phyloP scores from a whole-genome alignment of 2,113 vertebrate genomes.

The Parus major region DNA sequence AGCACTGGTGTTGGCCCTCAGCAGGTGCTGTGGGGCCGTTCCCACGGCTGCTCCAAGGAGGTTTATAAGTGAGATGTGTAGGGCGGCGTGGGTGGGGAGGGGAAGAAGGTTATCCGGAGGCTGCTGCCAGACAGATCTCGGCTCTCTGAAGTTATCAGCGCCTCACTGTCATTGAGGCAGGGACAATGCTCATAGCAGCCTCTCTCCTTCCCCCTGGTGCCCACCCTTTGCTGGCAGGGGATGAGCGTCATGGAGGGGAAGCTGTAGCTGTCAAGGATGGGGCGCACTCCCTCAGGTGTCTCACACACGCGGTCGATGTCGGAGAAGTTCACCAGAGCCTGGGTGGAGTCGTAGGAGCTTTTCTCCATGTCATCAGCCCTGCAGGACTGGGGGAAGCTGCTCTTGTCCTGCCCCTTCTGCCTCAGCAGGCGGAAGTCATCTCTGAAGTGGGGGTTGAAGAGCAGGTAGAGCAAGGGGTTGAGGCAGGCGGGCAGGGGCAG shows the following conservation, averaged over 20 bases:
- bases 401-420: conserved; percentile 59
- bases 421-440: conserved; percentile 83
- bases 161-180: conserved; percentile 69
- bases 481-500: conserved; percentile 91
- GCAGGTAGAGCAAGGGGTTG: conserved; percentile 91
- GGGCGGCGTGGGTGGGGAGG: conserved; percentile 16
- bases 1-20: neutral
- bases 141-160: conserved; percentile 59
- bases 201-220: conserved; percentile 63
- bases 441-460: conserved; percentile 87
- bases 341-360: conserved; percentile 89
- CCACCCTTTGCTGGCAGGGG: conserved; percentile 78
- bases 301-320: conserved; percentile 78
- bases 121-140: conserved; percentile 22
- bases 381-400: conserved; percentile 70
- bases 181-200: conserved; percentile 57
- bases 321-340: conserved; percentile 82
- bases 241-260: conserved; percentile 79
- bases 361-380: conserved; percentile 83
- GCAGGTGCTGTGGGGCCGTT: neutral
- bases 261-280: conserved; percentile 59
- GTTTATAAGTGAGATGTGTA: conserved; percentile 72
- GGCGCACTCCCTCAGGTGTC: conserved; percentile 57
- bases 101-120: conserved; percentile 54
- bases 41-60: neutral